Evolutionary conservation across 2,113 vertebrate genomes (phyloP), one percentile per base, ranked within the genome.

Genomic region (Australoheros scitulus): DNA sequence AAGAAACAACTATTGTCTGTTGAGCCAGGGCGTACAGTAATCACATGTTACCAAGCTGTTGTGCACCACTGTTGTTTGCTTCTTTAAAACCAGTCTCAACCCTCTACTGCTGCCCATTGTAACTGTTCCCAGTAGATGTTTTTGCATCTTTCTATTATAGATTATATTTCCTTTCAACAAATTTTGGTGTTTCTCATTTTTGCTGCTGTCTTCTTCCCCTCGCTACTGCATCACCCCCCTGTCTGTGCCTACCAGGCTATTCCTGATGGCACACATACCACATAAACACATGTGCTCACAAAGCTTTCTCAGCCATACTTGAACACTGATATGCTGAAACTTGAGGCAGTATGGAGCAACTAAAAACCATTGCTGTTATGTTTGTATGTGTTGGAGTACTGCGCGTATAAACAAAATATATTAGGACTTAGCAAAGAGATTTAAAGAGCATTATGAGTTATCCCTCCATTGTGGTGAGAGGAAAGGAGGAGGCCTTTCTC

Each of bases 211-310:
- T 61, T 61, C 5, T 6, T 22, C 20, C 38, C 41, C 1, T 41
- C 1, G 57, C 24, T 2, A 14, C 11, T n/a, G 15, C 3, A 5
- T 65, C 26, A 11, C 24, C 32, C 4, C 20, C 18, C 2, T 63
- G 3, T 57, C 52, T 77, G 55, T 11, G 61, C 52, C 80, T 36
- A 60, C 64, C 59, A 61, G 47, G 43, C 68, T 92, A 81, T 88
- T 86, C 87, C 70, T 76, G 58, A 85, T 56, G 72, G 72, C 36
- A 89, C 85, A 92, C 77, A 83, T 61, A 84, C 59, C 74, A 26
- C 74, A 43, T 9, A 15, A 79, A 87, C 82, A 88, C 68, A 77
- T 50, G 50, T 15, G 77, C 80, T 72, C 59, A 79, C 61, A 75
- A 77, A 80, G 24, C 38, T 5, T 22, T 80, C 26, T 43, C 10